These are phyloP conservation scores for Trachelus iudaicus DNA, from an alignment of 2,888 invertebrate genomes.

Conservation along the genomic window DNA sequence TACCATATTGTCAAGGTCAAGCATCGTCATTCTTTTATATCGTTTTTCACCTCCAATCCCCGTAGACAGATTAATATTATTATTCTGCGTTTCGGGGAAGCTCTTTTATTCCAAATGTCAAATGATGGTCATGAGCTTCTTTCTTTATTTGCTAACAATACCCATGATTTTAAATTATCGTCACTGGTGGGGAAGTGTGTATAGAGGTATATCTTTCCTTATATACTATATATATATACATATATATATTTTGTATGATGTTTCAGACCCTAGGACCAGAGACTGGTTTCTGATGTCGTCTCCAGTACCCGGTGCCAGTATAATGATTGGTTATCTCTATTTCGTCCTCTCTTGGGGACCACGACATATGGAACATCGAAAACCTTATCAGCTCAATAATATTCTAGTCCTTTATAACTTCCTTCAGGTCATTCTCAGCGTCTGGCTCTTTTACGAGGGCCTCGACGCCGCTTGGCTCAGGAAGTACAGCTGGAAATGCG, in stretches of 20 bases:
- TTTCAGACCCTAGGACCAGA: constrained; percentile 75
- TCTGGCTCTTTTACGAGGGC: constrained; percentile 84
- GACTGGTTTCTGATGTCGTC: constrained; percentile 81
- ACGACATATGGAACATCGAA: constrained; percentile 85
- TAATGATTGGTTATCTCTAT: constrained; percentile 76
- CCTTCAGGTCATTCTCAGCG: constrained; percentile 85
- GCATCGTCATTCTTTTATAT: neutral
- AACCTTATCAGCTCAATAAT: constrained; percentile 84
- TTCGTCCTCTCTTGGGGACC: constrained; percentile 85
- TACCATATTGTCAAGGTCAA: neutral
- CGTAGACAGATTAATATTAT: neutral
- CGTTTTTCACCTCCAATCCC: neutral
- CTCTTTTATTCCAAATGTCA: no score
- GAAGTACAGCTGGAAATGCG: constrained; percentile 90
- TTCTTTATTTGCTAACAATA: no score
- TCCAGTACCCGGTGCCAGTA: constrained; percentile 76
- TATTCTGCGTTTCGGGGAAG: no score
- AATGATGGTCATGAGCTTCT: neutral
- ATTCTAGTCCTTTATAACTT: constrained; percentile 88
- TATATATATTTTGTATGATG: neutral
- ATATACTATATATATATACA: no score
- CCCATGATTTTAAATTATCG: no score
- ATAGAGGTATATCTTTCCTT: no score
- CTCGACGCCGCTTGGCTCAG: constrained; percentile 81
- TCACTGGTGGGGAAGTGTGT: no score